Percentiles rank a stretch among this genome's conserved stretches.
Conservation (phyloP, 2,888 invertebrate species). For the Helobdella robusta region DNA sequence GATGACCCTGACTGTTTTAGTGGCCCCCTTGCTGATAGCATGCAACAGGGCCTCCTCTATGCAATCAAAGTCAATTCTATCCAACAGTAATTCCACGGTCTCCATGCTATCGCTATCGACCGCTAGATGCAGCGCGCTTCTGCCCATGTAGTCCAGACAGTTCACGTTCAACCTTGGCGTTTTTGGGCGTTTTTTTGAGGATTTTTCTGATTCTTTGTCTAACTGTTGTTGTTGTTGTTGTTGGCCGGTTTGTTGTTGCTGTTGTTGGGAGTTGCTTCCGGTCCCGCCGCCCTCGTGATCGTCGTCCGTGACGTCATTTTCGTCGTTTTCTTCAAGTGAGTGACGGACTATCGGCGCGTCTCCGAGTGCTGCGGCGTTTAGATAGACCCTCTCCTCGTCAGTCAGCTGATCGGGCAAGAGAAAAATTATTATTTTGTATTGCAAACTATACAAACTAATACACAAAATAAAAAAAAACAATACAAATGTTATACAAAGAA, state of each 20-base stretch:
- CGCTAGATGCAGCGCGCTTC: slow-evolving; percentile 62
- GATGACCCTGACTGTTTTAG: slow-evolving; percentile 55
- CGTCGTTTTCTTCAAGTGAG: slow-evolving; percentile 43
- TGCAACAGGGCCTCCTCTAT: slow-evolving; percentile 62
- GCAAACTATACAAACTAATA: too few species aligned
- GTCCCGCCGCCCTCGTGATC: slow-evolving; percentile 1
- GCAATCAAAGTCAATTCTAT: slow-evolving; percentile 56
- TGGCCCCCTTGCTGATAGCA: slow-evolving; percentile 59
- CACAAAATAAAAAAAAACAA: too few species aligned
- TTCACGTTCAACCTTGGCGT: slow-evolving; percentile 43
- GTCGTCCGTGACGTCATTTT: slow-evolving; percentile 24
- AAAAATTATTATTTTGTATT: background rate
- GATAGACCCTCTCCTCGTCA: slow-evolving; percentile 49
- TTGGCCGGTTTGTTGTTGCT: background rate
- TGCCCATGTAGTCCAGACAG: slow-evolving; percentile 55
- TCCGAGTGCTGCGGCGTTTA: slow-evolving; percentile 48
- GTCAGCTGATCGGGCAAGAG: slow-evolving; percentile 41
- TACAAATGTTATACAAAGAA: background rate
- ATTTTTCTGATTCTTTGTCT: slow-evolving; percentile 22
- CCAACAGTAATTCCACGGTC: slow-evolving; percentile 60
- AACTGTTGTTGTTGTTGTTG: slow-evolving; percentile 13
- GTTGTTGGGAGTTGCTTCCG: background rate
- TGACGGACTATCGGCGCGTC: slow-evolving; percentile 47
- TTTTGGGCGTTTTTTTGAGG: slow-evolving; percentile 21
- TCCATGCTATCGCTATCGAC: slow-evolving; percentile 58